Base-by-base conservation (phyloP, 2,113 vertebrate genomes). In the Haemorhous mexicanus region DNA sequence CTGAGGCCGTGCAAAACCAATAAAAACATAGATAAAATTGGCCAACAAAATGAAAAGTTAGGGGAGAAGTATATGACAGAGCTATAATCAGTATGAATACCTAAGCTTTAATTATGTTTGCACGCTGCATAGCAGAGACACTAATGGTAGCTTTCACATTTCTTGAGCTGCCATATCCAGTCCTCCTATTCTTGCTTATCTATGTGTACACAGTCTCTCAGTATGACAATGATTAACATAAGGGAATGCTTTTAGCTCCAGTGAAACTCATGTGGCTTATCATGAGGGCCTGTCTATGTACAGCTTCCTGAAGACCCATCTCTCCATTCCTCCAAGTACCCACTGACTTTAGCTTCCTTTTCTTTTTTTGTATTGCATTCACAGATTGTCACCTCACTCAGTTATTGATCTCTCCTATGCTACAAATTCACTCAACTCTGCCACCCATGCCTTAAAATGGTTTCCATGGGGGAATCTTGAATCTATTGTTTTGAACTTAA, bases 401-500 rank as follows among this genome's bases (percentile, higher is more conserved):
- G 33, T 61, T 81, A 89, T 89, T 87, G 95, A 93, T 89, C 58
- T 80, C n/a, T 86, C 21, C 53, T 61, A 32, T 49, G 28, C 41
- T 81, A 61, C 2, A 8, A 84, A 94, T 94, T 89, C 84, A 63
- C 46, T 93, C 87, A 87, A 49, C 5, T 12, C 44, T 89, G 41
- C 41, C 16, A 87, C 79, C n/a, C 14, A 35, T 91, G 62, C 30
- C 74, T 82, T 56, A 66, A 87, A 95, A 84, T 6, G 1, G 87
- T 93, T 91, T 89, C 94, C 73, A 37, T 64, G 15, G 74, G 30
- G 87, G 62, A 89, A 91, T 95, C 90, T 76, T 23, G 39, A 90
- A 87, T 85, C 53, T 52, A 52, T 91, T 87, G 62, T 70, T 94
- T 91, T 91, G 58, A 89, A 94, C 84, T 91, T 89, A 93, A 95